These are phyloP conservation scores for Colaptes auratus DNA, from an alignment of 2,113 vertebrate genomes.

Conservation along the genomic window DNA sequence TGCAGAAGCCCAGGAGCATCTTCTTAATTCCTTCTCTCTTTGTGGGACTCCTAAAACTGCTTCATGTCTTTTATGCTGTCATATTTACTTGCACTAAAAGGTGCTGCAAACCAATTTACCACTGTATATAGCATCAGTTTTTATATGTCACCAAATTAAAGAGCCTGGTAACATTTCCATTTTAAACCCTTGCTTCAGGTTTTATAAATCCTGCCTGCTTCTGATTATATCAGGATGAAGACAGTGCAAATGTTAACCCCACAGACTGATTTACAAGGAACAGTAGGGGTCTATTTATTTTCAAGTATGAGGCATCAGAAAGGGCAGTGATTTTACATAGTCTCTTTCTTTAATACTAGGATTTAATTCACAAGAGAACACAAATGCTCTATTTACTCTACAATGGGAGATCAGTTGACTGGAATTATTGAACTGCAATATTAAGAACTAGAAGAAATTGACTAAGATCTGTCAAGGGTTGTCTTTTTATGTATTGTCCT, in stretches of 20 bases:
- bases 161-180: neutral
- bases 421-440: neutral
- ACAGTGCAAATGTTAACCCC: neutral
- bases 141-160: neutral
- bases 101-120: neutral
- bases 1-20: neutral
- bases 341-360: neutral
- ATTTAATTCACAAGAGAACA: neutral
- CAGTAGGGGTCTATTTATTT: neutral
- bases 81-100: slow-evolving; percentile 8
- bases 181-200: slow-evolving; percentile 3
- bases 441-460: neutral
- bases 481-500: neutral
- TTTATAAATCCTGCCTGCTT: slow-evolving; percentile 8
- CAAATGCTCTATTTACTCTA: slow-evolving; percentile 1
- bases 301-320: slow-evolving; percentile 15
- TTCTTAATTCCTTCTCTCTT: neutral
- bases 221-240: slow-evolving; percentile 17
- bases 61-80: slow-evolving; percentile 1
- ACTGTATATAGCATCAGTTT: neutral
- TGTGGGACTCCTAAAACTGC: neutral
- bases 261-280: slow-evolving; percentile 4
- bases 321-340: neutral
- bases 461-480: neutral
- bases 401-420: neutral